Percentiles rank a stretch among this genome's conserved stretches.
Conservation (phyloP, 2,797 vertebrate species). For the Sebastes dallii region DNA sequence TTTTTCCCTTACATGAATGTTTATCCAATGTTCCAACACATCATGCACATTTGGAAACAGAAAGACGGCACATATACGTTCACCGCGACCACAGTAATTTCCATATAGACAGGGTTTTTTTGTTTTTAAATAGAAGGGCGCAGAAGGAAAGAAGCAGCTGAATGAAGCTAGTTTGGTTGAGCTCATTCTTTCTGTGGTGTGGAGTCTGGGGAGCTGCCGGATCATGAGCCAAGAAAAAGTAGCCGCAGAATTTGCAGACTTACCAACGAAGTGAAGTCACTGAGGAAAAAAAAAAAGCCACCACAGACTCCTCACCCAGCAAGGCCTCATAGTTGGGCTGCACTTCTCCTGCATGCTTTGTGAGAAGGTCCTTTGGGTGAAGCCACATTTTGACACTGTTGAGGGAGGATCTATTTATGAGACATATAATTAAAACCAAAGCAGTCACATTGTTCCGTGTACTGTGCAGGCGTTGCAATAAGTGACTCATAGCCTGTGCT, state of each 20-base stretch:
- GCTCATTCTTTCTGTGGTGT: slow-evolving; percentile 69
- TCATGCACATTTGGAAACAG: slow-evolving; percentile 8
- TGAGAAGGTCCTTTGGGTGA: slow-evolving; percentile 9
- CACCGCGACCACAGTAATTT: slow-evolving; percentile 41
- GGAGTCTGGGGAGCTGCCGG: slow-evolving; percentile 51
- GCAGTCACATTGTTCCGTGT: slow-evolving; percentile 2
- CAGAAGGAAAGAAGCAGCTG: slow-evolving; percentile 32
- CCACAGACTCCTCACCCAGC: slow-evolving; percentile 37
- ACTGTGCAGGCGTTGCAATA: neutral
- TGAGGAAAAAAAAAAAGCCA: slow-evolving; percentile 5
- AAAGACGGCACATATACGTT: neutral
- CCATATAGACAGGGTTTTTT: slow-evolving; percentile 19
- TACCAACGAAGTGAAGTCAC: slow-evolving; percentile 66
- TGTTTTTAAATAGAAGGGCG: slow-evolving; percentile 37
- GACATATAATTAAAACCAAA: slow-evolving; percentile 29
- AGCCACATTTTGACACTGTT: slow-evolving; percentile 18
- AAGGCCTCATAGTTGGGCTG: slow-evolving; percentile 26
- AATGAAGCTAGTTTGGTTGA: slow-evolving; percentile 51
- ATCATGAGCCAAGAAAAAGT: slow-evolving; percentile 63
- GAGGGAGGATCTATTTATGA: slow-evolving; percentile 35
- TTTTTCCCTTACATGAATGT: neutral
- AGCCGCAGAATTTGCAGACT: slow-evolving; percentile 70
- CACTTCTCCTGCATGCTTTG: slow-evolving; percentile 3
- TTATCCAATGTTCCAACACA: neutral
- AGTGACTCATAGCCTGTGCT: slow-evolving; percentile 8